Conservation (phyloP, 2,797 vertebrate genomes). For the Paratrypauchen microcephalus region DNA sequence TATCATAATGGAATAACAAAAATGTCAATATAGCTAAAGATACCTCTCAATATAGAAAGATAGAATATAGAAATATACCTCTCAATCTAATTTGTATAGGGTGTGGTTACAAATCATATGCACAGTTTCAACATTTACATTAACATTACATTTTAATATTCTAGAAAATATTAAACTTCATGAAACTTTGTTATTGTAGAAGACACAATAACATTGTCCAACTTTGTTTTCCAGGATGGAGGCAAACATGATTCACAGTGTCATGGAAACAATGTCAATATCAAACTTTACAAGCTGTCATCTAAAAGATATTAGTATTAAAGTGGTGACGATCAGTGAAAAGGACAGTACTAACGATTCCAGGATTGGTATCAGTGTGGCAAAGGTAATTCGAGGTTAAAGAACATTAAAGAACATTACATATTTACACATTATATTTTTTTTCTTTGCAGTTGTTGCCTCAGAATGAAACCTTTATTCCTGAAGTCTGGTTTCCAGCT, state of each 20-base stretch:
- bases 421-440: no score
- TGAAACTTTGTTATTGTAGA: not conserved
- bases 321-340: slow-evolving; percentile 26
- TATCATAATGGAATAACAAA: not conserved
- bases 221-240: slow-evolving; percentile 41
- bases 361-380: slow-evolving; percentile 15
- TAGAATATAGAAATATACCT: no score
- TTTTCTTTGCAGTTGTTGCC: slow-evolving; percentile 27
- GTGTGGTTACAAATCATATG: not conserved
- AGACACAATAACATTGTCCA: not conserved
- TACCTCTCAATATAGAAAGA: no score
- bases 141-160: no score
- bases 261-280: slow-evolving; percentile 9
- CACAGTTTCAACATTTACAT: not conserved
- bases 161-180: not conserved
- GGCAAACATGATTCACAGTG: slow-evolving; percentile 17
- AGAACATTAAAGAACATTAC: no score
- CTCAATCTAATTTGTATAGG: no score
- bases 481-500: slow-evolving; percentile 50
- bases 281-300: rapidly evolving
- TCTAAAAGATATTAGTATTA: slow-evolving; percentile 20
- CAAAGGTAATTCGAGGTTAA: slow-evolving; percentile 39
- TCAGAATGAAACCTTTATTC: not conserved
- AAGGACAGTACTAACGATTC: rapidly evolving
- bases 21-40: not conserved